Evolutionary conservation across 2,113 vertebrate genomes (phyloP), one percentile per base, ranked within the genome.

Genomic region (Phalacrocorax aristotelis): DNA sequence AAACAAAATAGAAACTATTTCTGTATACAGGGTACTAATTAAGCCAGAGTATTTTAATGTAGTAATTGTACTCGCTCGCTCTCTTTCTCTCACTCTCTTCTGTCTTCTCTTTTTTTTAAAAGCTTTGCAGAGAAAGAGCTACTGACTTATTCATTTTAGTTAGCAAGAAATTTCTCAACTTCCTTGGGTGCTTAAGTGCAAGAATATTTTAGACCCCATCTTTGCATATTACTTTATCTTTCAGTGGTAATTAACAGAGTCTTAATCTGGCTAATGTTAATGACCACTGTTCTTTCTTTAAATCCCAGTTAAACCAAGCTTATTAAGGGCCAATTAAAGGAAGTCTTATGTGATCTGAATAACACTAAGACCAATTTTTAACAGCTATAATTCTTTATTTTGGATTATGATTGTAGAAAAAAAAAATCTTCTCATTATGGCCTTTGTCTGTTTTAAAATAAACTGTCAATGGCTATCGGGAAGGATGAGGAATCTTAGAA

Each of bases 301-400:
- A 98, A 98, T 98, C 98, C 98, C 98, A 98, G 98, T 98, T 98
- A 98, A 98, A 98, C 97, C 98, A 98, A 98, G 98, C 98, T 98
- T 98, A 98, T 98, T 98, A 98, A 98, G 95, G 98, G 92, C 97
- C 98, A 98, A 98, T 98, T 98, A 98, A 98, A 98, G 97, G 69
- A 98, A 98, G 97, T 97, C 95, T 98, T 98, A 97, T 98, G 98
- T 98, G 98, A 98, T 96, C 96, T 95, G 98, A 98, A 98, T 98
- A 98, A 98, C 97, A 90, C 95, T 97, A 97, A 95, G 95, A 96
- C 79, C 77, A 95, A 88, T 97, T 98, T 97, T 89, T 80, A 95
- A 76, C 40, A 93, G 72, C 74, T 92, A 82, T 68, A 95, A 94
- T 60, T 88, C 72, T 68, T 81, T 97, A 95, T 97, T 97, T 96